Conservation (phyloP, 2,888 invertebrate species). For the Julus scandinavius region DNA sequence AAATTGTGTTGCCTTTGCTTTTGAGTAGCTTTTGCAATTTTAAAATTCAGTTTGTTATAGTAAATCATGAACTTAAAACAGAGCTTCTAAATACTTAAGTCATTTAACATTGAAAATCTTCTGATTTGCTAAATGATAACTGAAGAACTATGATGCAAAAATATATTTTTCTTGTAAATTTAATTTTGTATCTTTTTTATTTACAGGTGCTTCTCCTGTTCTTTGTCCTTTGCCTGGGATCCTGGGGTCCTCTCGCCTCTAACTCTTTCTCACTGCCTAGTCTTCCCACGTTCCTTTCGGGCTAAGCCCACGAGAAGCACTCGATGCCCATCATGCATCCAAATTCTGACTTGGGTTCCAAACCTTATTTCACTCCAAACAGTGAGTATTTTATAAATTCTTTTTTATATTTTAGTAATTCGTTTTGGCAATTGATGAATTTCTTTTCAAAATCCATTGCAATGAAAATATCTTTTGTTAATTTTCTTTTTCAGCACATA, state of each 20-base stretch:
- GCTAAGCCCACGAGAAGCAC: slow-evolving; percentile 55
- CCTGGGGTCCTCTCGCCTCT: slow-evolving; percentile 55
- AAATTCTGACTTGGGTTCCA: slow-evolving; percentile 24
- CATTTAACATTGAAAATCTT: no score
- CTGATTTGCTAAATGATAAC: no score
- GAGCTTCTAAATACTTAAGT: no score
- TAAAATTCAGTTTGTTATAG: no score
- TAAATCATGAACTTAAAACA: no score
- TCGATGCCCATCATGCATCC: not conserved
- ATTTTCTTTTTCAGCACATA: not conserved
- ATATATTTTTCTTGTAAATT: no score
- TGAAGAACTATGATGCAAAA: no score
- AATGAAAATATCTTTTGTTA: not conserved
- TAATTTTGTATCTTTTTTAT: not conserved
- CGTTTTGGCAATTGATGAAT: not conserved
- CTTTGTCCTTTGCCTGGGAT: slow-evolving; percentile 56
- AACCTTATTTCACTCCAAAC: not conserved
- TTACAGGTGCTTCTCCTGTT: slow-evolving; percentile 56
- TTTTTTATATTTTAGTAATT: not conserved
- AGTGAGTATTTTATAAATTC: not conserved
- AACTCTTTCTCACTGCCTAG: slow-evolving; percentile 56
- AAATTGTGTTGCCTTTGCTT: no score
- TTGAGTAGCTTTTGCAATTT: no score
- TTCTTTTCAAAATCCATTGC: not conserved
- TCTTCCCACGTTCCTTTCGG: slow-evolving; percentile 56